Base-by-base conservation (phyloP, 2,888 invertebrate genomes). In the Cecidostiba fungosa region DNA sequence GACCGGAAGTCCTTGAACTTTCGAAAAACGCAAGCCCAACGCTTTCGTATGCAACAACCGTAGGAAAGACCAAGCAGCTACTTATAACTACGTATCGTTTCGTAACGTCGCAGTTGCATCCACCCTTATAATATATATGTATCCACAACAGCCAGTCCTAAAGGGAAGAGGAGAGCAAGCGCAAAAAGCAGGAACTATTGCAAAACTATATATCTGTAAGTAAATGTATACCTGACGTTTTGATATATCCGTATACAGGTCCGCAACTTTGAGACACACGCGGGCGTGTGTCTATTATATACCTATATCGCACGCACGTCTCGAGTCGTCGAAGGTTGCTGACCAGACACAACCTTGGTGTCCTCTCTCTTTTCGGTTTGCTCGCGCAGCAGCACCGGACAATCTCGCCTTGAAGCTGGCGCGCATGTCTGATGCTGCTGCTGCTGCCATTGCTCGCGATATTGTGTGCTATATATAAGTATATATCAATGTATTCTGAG, bases 321-420 rank as follows among this genome's bases (percentile, higher is more conserved):
- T 77, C 83, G 73, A 59, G 70, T 70, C 82, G 62, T 47, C 29
- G 80, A 87, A 88, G 87, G 88, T 88, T 85, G 87, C 89, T 89
- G 87, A 90, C 85, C 84, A 89, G 89, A 88, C 86, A 76, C 88
- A 90, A 90, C 91, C 91, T 91, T 91, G 89, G 84, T 73, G 54
- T 88, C 88, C 88, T 88, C 83, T 77, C 85, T 88, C 87, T 87
- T 89, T 88, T 88, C 74, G 85, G 77, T 50, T 32, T 39, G 54
- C 80, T 72, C 72, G 72, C 72, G 36, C 43, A 39, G 72, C 66
- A 29, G 29, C 66, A 14, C 26, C 66, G 66, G 66, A 66, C 14
- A 29, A 26, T 66, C 29, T 66, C 66, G 66, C 66, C 66, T 66
- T 66, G 66, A 29, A 66, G 66, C 66, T 29, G 54, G 29, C 66